These are phyloP conservation scores for Notarius quadriscutis DNA, from an alignment of 2,113 vertebrate genomes.

Conservation along the genomic window DNA sequence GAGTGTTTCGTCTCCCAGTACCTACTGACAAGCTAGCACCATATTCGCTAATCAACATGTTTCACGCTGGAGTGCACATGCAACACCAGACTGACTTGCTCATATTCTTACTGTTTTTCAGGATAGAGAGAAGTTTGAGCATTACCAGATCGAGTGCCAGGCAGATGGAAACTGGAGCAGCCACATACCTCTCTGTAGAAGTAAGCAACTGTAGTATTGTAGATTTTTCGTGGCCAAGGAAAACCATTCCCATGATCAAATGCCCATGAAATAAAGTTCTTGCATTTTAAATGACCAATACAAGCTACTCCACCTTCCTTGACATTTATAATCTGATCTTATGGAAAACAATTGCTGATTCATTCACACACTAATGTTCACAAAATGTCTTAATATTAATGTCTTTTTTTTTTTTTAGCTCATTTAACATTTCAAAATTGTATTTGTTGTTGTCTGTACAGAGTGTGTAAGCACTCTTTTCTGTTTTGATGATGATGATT, in stretches of 20 bases:
- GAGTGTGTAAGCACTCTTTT: no score
- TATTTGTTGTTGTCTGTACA: no score
- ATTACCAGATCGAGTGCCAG: conserved; percentile 83
- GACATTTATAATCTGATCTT: no score
- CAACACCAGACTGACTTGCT: neutral
- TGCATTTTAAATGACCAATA: no score
- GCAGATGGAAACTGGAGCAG: conserved; percentile 86
- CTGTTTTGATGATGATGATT: no score
- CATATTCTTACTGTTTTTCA: conserved; percentile 53
- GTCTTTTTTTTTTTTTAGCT: neutral
- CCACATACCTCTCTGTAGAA: conserved; percentile 79
- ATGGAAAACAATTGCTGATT: neutral
- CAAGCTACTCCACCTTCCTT: no score
- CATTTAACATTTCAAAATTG: no score
- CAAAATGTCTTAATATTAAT: neutral
- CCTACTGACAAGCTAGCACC: neutral
- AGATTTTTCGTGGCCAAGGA: no score
- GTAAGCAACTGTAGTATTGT: conserved; percentile 73
- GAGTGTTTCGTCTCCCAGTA: no score
- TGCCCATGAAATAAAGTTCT: no score
- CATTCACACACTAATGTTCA: neutral
- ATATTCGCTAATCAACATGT: neutral
- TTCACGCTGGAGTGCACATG: neutral
- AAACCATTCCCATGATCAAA: no score
- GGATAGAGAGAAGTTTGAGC: conserved; percentile 77